These are phyloP conservation scores for Apis laboriosa DNA, from an alignment of 1,140 invertebrate genomes.

Conservation along the genomic window DNA sequence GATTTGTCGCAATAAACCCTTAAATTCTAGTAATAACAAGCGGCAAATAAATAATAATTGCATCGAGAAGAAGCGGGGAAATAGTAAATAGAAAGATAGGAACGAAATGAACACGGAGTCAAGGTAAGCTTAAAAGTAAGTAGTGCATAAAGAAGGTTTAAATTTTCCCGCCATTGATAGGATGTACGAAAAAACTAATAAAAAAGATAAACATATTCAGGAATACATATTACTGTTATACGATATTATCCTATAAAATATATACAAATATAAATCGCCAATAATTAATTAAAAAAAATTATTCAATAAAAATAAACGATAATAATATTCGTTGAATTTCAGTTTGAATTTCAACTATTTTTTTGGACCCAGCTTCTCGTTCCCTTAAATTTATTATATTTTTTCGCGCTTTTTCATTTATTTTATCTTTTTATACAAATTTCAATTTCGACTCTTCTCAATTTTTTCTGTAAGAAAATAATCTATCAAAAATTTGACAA, in stretches of 20 bases:
- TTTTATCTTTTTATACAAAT: not conserved
- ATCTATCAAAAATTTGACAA: no score
- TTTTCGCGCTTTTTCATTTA: not conserved
- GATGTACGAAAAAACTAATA: slow-evolving; percentile 10
- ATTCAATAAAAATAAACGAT: not conserved
- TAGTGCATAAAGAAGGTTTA: slow-evolving; percentile 12
- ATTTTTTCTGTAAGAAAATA: not conserved
- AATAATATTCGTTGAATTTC: not conserved
- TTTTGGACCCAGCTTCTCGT: not conserved
- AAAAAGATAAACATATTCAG: slow-evolving; percentile 38
- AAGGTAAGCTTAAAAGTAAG: slow-evolving; percentile 21
- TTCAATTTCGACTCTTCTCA: not conserved
- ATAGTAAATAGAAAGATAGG: slow-evolving; percentile 21
- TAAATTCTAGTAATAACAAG: slow-evolving; percentile 34
- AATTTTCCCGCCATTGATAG: slow-evolving; percentile 2
- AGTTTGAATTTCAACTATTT: not conserved
- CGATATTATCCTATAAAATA: slow-evolving; percentile 1
- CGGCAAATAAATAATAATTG: slow-evolving; percentile 58
- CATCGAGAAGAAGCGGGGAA: slow-evolving; percentile 4
- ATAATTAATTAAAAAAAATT: not conserved
- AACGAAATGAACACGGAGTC: slow-evolving; percentile 51
- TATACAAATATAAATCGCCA: slow-evolving; percentile 13
- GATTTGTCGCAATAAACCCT: slow-evolving; percentile 24
- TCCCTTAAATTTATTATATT: not conserved
- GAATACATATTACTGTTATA: slow-evolving; percentile 41